Evolutionary conservation across 2,888 invertebrate genomes (phyloP).

Genomic region (Quadroppia sp.): DNA sequence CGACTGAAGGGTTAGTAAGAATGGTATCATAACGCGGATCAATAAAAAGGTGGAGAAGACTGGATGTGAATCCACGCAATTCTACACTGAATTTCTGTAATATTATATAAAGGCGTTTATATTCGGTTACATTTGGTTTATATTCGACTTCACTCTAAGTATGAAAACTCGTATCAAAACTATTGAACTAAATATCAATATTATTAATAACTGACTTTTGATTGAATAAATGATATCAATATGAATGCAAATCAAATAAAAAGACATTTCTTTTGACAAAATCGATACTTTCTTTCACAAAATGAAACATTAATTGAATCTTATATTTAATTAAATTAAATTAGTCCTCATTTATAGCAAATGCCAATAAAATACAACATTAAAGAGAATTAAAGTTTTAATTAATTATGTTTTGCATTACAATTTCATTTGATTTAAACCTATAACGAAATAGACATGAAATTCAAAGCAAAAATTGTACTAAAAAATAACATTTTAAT

Average conservation of each 20-base stretch:
- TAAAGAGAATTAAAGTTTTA: not conserved
- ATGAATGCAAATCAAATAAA: too few species aligned
- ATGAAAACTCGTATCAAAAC: too few species aligned
- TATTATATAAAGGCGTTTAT: not conserved
- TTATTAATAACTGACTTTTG: too few species aligned
- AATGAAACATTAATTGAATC: too few species aligned
- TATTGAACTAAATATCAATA: too few species aligned
- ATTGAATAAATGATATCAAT: too few species aligned
- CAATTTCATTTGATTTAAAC: too few species aligned
- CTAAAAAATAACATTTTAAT: slow-evolving; percentile 7
- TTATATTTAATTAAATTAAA: too few species aligned
- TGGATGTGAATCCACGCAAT: not conserved
- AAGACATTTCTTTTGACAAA: too few species aligned
- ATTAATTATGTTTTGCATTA: not conserved
- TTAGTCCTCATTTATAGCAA: too few species aligned
- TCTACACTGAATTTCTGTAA: not conserved
- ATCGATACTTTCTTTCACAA: too few species aligned
- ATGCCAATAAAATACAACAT: not conserved
- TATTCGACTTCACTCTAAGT: not conserved
- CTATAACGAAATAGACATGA: too few species aligned
- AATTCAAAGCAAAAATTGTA: not conserved
- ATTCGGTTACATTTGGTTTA: not conserved
- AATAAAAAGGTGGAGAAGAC: slow-evolving; percentile 33
- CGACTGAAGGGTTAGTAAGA: not conserved
- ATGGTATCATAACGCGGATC: slow-evolving; percentile 34